Percentiles rank a stretch among this genome's conserved stretches.
Conservation (phyloP, 2,888 invertebrate genomes). For the Podotricha telesiphe region DNA sequence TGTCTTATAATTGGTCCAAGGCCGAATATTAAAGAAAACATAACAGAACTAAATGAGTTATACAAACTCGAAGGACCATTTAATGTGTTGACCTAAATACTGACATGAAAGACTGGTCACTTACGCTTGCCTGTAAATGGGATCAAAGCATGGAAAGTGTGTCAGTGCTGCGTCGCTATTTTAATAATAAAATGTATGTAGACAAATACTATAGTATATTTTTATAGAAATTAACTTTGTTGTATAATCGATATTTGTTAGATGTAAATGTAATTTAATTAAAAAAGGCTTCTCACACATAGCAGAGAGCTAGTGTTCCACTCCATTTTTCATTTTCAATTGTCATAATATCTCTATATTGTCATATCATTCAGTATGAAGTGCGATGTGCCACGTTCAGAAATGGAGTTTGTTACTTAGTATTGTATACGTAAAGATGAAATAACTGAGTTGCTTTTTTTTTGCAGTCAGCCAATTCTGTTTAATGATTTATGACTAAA, state of each 20-base stretch:
- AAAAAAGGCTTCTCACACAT: too few relatives aligned
- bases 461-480: not conserved
- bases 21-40: slow-evolving; percentile 36
- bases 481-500: slow-evolving; percentile 7
- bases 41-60: slow-evolving; percentile 41
- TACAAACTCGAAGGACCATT: slow-evolving; percentile 39
- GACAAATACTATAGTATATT: not conserved
- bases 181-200: not conserved
- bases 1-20: slow-evolving; percentile 36
- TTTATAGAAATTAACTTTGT: not conserved
- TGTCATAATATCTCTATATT: too few relatives aligned
- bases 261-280: too few relatives aligned
- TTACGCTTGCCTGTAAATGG: slow-evolving; percentile 1
- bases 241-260: too few relatives aligned
- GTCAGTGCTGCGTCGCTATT: slow-evolving; percentile 11
- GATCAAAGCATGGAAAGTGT: slow-evolving; percentile 20
- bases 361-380: not conserved
- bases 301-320: too few relatives aligned
- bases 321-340: too few relatives aligned
- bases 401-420: slow-evolving; percentile 2
- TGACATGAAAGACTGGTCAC: slow-evolving; percentile 38
- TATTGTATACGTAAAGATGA: not conserved
- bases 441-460: not conserved
- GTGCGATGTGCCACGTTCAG: not conserved
- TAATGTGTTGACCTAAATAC: slow-evolving; percentile 41